Conservation (phyloP, 1,140 invertebrate genomes). For the Heliconius congener region DNA sequence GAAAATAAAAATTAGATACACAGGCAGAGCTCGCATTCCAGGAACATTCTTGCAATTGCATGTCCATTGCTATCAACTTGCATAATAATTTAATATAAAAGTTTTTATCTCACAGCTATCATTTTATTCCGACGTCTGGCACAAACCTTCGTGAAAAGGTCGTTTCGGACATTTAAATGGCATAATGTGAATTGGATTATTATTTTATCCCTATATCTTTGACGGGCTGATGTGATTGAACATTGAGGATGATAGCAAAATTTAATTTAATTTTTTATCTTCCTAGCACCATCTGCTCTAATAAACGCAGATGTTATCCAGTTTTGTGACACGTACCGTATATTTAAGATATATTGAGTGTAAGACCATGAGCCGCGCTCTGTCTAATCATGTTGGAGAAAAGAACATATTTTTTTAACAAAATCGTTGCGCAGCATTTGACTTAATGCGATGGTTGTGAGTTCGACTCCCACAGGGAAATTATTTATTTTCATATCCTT, state of each 20-base stretch:
- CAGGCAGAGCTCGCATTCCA: not conserved
- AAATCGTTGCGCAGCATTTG: too few relatives aligned
- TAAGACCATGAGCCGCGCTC: too few relatives aligned
- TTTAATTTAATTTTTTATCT: too few relatives aligned
- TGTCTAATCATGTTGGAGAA: too few relatives aligned
- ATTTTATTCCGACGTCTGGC: not conserved
- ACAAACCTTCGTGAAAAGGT: not conserved
- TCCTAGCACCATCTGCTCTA: too few relatives aligned
- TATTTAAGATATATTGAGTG: too few relatives aligned
- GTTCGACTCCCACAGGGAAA: too few relatives aligned
- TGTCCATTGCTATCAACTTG: not conserved
- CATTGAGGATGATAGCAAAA: not conserved
- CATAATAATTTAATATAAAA: slow-evolving; percentile 2
- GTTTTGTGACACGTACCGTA: too few relatives aligned
- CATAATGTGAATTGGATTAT: not conserved
- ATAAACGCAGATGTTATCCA: too few relatives aligned
- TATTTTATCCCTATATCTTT: not conserved
- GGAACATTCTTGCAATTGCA: not conserved
- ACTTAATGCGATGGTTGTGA: too few relatives aligned
- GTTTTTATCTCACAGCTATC: not conserved
- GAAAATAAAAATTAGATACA: not conserved
- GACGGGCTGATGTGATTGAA: not conserved
- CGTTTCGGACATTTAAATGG: not conserved
- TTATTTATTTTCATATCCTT: too few relatives aligned
- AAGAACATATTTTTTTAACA: too few relatives aligned